Base-by-base conservation (phyloP, 2,113 vertebrate species). In the Hippocampus barbouri region DNA sequence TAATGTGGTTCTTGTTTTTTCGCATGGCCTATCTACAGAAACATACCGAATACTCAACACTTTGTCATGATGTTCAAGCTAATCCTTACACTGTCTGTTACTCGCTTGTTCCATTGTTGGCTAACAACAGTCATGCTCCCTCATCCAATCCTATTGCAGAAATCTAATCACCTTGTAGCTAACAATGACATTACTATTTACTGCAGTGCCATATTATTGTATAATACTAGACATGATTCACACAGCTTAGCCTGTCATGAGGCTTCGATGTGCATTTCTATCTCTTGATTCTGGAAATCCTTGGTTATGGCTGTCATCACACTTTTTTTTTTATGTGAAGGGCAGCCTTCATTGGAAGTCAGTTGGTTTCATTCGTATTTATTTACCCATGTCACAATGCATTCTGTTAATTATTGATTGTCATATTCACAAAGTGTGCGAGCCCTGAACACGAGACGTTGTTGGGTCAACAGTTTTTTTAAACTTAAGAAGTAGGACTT, bases 161-260 rank as follows among this genome's bases (percentile, higher is more conserved):
- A 69, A 80, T 75, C 60, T 85, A 86, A 87, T 88, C 81, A 71
- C 78, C 86, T 87, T 83, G 65, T 41, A 5, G 75, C 68, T 62
- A 82, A 85, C 82, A 86, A 84, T 82, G 80, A 74, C 73, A 66
- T 72, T 74, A 80, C 66, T 9, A 80, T 84, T 79, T 83, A 75
- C 76, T 72, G 74, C 66, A 73, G 57, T 47, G 80, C 73, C 18
- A 45, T 59, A 76, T 59, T 79, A 69, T 69, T 73, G 70, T 77
- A 56, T 47, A 53, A 27, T 27, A 65, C 69, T 67, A 57, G 75
- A 62, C 77, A 78, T 59, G 77, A 78, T 66, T 49, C 38, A 2
- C 66, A 53, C 43, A 25, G 69, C 64, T 80, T 41, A 65, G 66
- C 59, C 47, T 76, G 59, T 45, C 6, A 15, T n/a, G 16, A 57